Conservation (phyloP, 2,797 vertebrate species). For the Enteromius argenteus region DNA sequence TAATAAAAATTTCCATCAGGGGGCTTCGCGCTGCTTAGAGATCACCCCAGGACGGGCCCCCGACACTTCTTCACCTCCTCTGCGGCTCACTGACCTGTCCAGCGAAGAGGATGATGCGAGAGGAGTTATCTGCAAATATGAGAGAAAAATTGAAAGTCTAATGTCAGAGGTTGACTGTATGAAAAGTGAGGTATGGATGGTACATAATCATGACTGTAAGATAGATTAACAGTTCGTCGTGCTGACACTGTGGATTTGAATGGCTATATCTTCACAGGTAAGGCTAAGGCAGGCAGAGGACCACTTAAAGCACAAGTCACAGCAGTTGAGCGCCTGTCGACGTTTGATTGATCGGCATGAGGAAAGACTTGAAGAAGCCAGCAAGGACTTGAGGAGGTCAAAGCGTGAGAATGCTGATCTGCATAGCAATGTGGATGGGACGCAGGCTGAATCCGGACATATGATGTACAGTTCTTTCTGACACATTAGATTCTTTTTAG, state of each 20-base stretch:
- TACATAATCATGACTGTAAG: not conserved
- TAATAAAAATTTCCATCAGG: constrained; percentile 63
- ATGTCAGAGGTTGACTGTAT: constrained; percentile 79
- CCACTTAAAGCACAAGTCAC: constrained; percentile 69
- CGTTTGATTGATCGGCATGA: constrained; percentile 80
- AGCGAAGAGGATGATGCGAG: constrained; percentile 82
- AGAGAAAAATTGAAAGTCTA: constrained; percentile 83
- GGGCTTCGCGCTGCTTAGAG: constrained; percentile 74
- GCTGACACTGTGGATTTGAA: not conserved
- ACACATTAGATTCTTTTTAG: not conserved
- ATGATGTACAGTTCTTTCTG: constrained; percentile 66
- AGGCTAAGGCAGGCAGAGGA: constrained; percentile 63
- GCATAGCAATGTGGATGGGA: constrained; percentile 78
- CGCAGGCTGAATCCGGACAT: constrained; percentile 77
- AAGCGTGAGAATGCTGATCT: constrained; percentile 80
- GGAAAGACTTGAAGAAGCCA: constrained; percentile 80
- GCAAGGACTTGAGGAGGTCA: constrained; percentile 79
- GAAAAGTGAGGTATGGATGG: constrained; percentile 77
- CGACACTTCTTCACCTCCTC: constrained; percentile 74
- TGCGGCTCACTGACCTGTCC: constrained; percentile 82
- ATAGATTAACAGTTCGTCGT: not conserved
- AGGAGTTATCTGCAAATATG: constrained; percentile 72
- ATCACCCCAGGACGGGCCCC: constrained; percentile 70
- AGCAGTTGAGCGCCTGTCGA: constrained; percentile 71
- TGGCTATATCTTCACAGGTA: constrained; percentile 58